These are phyloP conservation scores for Megaceryle maxima DNA, from an alignment of 2,113 vertebrate genomes.

Conservation along the genomic window DNA sequence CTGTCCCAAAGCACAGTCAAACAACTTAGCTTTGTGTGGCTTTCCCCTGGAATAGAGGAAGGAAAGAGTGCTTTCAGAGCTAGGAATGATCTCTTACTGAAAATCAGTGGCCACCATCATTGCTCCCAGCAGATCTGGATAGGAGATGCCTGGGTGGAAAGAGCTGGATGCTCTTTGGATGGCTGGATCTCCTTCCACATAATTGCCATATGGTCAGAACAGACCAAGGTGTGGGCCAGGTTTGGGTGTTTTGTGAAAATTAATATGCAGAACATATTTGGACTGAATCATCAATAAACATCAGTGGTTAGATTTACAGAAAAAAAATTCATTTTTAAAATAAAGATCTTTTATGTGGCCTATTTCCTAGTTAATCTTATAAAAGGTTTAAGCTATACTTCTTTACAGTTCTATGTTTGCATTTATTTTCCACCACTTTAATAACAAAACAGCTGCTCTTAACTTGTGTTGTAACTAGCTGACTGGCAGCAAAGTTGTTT, in stretches of 20 bases:
- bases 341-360: not conserved
- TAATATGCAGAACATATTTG: not conserved
- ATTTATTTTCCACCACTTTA: not conserved
- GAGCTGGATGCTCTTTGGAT: not conserved
- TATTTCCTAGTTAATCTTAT: not conserved
- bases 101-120: not conserved
- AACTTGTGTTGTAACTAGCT: not conserved
- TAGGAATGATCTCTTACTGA: not conserved
- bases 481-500: not conserved
- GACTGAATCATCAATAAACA: not conserved
- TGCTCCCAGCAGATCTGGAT: not conserved
- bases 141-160: not conserved
- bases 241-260: not conserved
- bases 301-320: not conserved
- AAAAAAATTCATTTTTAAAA: not conserved
- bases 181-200: not conserved
- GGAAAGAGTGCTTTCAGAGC: not conserved
- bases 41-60: not conserved
- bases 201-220: not conserved
- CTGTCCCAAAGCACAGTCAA: slow-evolving; percentile 9
- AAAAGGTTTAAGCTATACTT: not conserved
- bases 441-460: not conserved
- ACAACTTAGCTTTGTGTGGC: not conserved
- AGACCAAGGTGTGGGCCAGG: not conserved
- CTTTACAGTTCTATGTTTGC: not conserved